Evolutionary conservation across 1,140 invertebrate species (phyloP).

Genomic region (Copidosoma floridanum): DNA sequence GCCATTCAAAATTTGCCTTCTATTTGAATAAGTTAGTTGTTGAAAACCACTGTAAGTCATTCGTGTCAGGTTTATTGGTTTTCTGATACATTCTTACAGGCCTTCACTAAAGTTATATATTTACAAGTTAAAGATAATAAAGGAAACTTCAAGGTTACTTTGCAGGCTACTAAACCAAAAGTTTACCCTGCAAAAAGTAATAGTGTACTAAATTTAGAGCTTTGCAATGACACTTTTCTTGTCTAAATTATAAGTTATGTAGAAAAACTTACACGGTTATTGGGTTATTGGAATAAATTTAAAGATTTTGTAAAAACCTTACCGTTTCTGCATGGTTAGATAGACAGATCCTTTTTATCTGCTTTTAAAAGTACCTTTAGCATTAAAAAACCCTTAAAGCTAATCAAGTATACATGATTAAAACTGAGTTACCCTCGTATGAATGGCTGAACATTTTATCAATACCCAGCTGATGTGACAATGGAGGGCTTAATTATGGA

Average conservation of each 20-base stretch:
- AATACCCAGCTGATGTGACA: neutral
- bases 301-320: neutral
- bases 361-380: too few relatives aligned
- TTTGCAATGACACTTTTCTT: neutral
- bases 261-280: too few relatives aligned
- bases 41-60: neutral
- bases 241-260: neutral
- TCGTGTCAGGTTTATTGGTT: neutral
- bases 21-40: neutral
- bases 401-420: too few relatives aligned
- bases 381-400: too few relatives aligned
- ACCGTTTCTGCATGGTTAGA: neutral
- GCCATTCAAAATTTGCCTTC: neutral
- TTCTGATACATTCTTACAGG: neutral
- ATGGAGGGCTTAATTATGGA: neutral
- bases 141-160: neutral
- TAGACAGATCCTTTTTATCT: neutral
- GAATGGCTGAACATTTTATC: neutral
- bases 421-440: neutral
- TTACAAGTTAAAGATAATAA: neutral
- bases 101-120: too few relatives aligned
- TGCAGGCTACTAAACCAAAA: neutral
- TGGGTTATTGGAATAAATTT: too few relatives aligned
- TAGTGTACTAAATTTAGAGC: too few relatives aligned
- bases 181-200: neutral